Conservation (phyloP, 2,797 vertebrate species). For the Pseudochirops cupreus region DNA sequence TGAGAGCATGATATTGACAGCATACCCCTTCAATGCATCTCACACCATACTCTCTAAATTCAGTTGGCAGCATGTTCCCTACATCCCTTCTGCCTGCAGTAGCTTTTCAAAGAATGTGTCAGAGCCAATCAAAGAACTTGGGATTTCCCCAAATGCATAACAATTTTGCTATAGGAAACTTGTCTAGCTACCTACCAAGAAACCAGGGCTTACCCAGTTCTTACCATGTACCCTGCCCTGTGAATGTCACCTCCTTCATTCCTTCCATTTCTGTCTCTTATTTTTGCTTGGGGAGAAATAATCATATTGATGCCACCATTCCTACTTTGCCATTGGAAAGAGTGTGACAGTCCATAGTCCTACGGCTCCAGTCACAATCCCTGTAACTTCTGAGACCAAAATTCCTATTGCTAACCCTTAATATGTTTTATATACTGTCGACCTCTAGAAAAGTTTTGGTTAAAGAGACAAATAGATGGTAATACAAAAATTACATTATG, state of each 20-base stretch:
- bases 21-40: not conserved
- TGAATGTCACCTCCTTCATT: not conserved
- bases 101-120: constrained; percentile 26
- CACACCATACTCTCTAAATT: not conserved
- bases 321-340: not conserved
- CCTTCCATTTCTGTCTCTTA: not conserved
- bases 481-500: too few relatives aligned
- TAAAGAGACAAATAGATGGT: too few relatives aligned
- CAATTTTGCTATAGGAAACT: not conserved
- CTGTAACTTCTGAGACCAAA: not conserved
- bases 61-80: not conserved
- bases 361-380: not conserved
- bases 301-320: not conserved
- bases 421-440: not conserved
- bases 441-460: too few relatives aligned
- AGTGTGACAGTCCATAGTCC: not conserved
- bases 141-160: not conserved
- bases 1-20: not conserved
- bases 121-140: not conserved
- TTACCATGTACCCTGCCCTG: not conserved
- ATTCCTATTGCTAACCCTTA: not conserved
- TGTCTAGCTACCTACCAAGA: not conserved
- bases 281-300: not conserved
- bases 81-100: not conserved
- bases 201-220: not conserved